A percentile compares a stretch with the other conserved stretches of the same genome.
Evolutionary conservation across 2,888 invertebrate species (phyloP).

Genomic region (Pemphredon lugubris): DNA sequence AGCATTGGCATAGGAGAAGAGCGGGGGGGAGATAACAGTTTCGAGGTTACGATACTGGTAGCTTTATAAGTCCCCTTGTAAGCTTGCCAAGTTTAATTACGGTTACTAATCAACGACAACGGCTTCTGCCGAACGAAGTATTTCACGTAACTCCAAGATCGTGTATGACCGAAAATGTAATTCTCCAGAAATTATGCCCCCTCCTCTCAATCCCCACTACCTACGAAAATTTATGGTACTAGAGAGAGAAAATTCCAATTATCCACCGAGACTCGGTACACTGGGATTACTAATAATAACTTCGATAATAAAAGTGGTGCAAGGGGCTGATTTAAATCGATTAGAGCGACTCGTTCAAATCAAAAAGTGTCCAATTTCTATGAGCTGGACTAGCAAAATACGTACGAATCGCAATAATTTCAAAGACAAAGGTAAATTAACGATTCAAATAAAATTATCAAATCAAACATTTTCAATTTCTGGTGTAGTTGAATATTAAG

Average conservation of each 20-base stretch:
- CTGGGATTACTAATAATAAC: neutral
- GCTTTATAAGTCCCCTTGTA: slow-evolving; percentile 23
- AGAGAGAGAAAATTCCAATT: neutral
- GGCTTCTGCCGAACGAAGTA: slow-evolving; percentile 11
- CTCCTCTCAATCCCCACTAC: no score
- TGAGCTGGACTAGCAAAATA: no score
- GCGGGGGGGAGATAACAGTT: no score
- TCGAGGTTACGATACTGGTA: slow-evolving; percentile 15
- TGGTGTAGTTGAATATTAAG: no score
- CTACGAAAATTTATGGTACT: slow-evolving; percentile 18
- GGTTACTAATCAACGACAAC: slow-evolving; percentile 30
- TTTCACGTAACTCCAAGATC: slow-evolving; percentile 11
- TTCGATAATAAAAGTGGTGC: neutral
- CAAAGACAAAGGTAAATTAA: no score
- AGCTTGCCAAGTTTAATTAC: slow-evolving; percentile 40
- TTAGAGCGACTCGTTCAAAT: no score
- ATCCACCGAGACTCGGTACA: neutral
- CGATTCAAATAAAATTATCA: no score
- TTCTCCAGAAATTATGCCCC: slow-evolving; percentile 19
- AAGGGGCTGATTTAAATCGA: no score
- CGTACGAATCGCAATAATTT: no score
- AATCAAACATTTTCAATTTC: no score
- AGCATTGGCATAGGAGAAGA: no score
- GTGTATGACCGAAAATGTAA: slow-evolving; percentile 28
- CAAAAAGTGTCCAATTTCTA: no score